Conservation (phyloP, 2,797 vertebrate species). For the Enoplosus armatus region DNA sequence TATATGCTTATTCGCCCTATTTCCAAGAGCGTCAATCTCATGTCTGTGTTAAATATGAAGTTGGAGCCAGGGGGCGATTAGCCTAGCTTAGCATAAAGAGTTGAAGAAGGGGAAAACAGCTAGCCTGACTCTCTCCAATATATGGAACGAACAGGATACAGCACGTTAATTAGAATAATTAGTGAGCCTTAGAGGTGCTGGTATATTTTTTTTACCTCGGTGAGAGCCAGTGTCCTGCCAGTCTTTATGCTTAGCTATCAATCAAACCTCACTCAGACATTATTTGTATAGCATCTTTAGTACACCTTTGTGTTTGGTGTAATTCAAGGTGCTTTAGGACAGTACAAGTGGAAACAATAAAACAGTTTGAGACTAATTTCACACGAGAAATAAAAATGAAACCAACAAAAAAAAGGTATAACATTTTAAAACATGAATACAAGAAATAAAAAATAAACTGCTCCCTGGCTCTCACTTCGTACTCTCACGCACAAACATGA, state of each 20-base stretch:
- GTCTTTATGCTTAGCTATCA: not conserved
- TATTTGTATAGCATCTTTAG: not conserved
- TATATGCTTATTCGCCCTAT: not conserved
- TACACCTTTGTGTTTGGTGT: not conserved
- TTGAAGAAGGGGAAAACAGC: no score
- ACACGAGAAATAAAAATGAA: not conserved
- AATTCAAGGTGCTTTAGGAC: not conserved
- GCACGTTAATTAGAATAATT: not conserved
- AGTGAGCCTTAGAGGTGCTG: not conserved
- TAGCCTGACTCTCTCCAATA: no score
- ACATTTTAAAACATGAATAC: not conserved
- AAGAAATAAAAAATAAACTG: no score
- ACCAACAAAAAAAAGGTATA: not conserved
- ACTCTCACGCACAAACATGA: not conserved
- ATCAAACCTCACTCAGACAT: not conserved
- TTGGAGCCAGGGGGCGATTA: not conserved
- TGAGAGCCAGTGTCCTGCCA: not conserved
- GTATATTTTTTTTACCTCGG: not conserved
- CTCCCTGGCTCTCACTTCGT: no score
- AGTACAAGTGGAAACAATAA: not conserved
- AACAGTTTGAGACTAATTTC: not conserved
- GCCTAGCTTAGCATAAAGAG: slow-evolving; percentile 1
- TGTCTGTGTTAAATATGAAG: not conserved
- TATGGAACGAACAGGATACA: not conserved
- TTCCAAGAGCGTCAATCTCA: not conserved